Conservation (phyloP, 2,888 invertebrate genomes). For the Polydrusus tereticollis region DNA sequence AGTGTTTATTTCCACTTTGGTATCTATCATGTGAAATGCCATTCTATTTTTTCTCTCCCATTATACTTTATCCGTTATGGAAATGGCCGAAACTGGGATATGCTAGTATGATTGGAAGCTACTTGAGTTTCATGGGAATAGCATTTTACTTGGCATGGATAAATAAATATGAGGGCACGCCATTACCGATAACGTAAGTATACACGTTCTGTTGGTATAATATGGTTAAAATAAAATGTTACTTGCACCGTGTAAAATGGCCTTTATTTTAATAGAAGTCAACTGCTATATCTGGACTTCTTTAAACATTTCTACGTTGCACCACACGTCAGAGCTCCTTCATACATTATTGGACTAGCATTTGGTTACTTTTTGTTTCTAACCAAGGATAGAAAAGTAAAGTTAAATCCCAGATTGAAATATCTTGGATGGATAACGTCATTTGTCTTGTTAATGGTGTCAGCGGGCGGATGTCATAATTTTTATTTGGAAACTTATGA, state of each 20-base stretch:
- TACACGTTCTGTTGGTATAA: too few relatives aligned
- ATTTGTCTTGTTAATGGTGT: constrained; percentile 48
- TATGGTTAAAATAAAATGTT: neutral
- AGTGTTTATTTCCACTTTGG: constrained; percentile 66
- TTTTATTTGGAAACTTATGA: constrained; percentile 60
- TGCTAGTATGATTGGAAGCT: constrained; percentile 55
- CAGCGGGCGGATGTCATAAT: constrained; percentile 57
- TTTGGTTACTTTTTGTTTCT: constrained; percentile 61
- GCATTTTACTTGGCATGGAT: constrained; percentile 63
- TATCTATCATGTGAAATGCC: constrained; percentile 68
- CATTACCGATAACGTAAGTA: constrained; percentile 64
- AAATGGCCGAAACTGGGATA: constrained; percentile 64
- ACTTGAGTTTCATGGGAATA: constrained; percentile 59
- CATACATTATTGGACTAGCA: constrained; percentile 62
- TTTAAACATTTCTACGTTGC: constrained; percentile 60
- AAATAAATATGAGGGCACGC: constrained; percentile 60
- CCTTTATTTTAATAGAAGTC: constrained; percentile 53
- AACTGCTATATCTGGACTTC: constrained; percentile 54
- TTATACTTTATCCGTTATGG: constrained; percentile 65
- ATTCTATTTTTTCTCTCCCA: constrained; percentile 64
- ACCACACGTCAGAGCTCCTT: constrained; percentile 61
- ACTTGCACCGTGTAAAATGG: too few relatives aligned
- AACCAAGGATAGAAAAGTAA: constrained; percentile 54
- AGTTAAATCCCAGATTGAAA: constrained; percentile 39
- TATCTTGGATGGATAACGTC: constrained; percentile 50